phyloP scores from a whole-genome alignment of 2,888 invertebrate genomes.

The Microchrysa polita region DNA sequence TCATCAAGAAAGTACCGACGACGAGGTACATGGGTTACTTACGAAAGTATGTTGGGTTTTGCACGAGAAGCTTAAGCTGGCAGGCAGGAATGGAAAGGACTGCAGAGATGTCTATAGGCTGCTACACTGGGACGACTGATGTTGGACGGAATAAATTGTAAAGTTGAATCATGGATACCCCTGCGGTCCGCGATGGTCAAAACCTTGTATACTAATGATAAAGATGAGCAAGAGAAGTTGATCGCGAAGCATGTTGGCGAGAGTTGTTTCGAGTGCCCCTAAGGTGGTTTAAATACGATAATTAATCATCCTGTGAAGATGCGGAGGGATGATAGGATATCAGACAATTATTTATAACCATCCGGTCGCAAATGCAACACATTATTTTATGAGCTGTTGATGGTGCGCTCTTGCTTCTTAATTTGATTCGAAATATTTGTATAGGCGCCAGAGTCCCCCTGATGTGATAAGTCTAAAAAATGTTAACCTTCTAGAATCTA shows the following conservation, averaged over 20 bases:
- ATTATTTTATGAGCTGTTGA: too few species aligned
- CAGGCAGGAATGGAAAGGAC: not conserved
- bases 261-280: not conserved
- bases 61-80: not conserved
- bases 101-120: not conserved
- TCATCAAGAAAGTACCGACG: constrained; percentile 11
- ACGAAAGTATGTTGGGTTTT: not conserved
- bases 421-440: too few species aligned
- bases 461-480: too few species aligned
- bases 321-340: not conserved
- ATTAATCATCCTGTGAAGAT: not conserved
- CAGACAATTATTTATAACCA: too few species aligned
- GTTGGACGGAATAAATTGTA: too few species aligned
- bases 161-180: too few species aligned
- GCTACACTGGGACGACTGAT: not conserved
- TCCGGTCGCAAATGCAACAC: too few species aligned
- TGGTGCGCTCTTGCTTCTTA: too few species aligned
- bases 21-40: not conserved
- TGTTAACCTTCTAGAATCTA: too few species aligned
- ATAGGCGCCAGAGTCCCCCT: too few species aligned
- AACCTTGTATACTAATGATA: constrained; percentile 2
- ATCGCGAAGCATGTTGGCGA: not conserved
- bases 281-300: constrained; percentile 1
- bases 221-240: constrained; percentile 18
- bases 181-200: too few species aligned